phyloP scores from a whole-genome alignment of 2,113 vertebrate genomes.

The Dipodomys ordii region DNA sequence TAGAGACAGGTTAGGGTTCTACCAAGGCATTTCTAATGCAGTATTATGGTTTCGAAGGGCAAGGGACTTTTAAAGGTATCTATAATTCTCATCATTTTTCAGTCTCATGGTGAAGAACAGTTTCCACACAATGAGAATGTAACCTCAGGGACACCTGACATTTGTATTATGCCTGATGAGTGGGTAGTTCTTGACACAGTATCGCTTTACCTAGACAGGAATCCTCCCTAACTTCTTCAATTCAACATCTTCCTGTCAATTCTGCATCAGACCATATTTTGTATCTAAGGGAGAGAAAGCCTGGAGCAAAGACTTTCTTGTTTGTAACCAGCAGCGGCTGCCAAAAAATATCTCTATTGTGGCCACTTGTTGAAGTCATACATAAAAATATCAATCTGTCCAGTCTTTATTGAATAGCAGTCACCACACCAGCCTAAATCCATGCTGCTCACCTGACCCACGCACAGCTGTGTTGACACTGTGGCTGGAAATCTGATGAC shows the following conservation, averaged over 20 bases:
- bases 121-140: conserved; percentile 53
- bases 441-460: too few species aligned
- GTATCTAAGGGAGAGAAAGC: conserved; percentile 58
- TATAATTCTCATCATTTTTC: conserved; percentile 65
- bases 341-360: conserved; percentile 69
- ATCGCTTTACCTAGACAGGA: conserved; percentile 52
- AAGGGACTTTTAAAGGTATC: conserved; percentile 71
- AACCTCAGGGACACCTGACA: conserved; percentile 60
- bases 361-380: conserved; percentile 36
- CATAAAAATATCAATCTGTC: conserved; percentile 50
- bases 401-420: not conserved
- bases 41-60: conserved; percentile 58
- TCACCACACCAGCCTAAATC: not conserved
- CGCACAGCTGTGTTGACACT: not conserved
- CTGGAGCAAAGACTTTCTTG: conserved; percentile 63
- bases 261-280: conserved; percentile 65
- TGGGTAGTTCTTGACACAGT: conserved; percentile 15
- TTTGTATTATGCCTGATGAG: conserved; percentile 50
- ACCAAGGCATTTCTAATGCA: conserved; percentile 55
- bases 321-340: conserved; percentile 59
- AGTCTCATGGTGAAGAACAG: conserved; percentile 64
- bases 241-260: conserved; percentile 60
- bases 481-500: not conserved
- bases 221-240: conserved; percentile 52
- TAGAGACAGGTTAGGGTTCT: conserved; percentile 39